Evolutionary conservation across 2,113 vertebrate genomes (phyloP).

Genomic region (Columba livia): DNA sequence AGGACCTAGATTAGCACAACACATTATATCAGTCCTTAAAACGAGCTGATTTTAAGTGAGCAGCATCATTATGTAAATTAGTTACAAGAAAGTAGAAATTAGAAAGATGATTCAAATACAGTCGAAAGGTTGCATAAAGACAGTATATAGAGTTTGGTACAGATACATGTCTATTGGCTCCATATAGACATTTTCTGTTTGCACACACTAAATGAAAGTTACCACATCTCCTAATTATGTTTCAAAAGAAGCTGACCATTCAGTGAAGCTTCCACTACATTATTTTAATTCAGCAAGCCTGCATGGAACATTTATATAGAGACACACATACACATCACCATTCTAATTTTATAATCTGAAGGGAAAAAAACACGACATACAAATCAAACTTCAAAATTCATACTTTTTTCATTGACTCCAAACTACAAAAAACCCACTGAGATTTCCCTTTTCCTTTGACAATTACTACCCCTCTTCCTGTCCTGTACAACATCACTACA

Average conservation of each 20-base stretch:
- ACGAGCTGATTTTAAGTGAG: not conserved
- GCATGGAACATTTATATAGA: not conserved
- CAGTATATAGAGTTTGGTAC: not conserved
- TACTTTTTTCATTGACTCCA: not conserved
- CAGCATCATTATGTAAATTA: slow-evolving; percentile 37
- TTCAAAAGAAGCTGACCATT: not conserved
- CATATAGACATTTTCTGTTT: not conserved
- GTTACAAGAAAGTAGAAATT: slow-evolving; percentile 10
- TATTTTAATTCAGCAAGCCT: not conserved
- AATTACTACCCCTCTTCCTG: not conserved
- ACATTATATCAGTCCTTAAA: not conserved
- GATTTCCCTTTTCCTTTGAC: not conserved
- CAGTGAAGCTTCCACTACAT: not conserved
- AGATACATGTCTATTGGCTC: not conserved
- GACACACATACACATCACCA: not conserved
- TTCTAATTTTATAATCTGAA: not conserved
- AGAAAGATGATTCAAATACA: not conserved
- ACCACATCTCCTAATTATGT: not conserved
- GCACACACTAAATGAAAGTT: not conserved
- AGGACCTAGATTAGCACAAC: slow-evolving; percentile 22
- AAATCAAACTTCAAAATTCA: not conserved
- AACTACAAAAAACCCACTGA: not conserved
- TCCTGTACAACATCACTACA: not conserved
- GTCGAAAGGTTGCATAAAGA: slow-evolving; percentile 1
- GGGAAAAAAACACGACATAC: not conserved